Evolutionary conservation across 2,888 invertebrate species (phyloP), one percentile per base, ranked within the genome.

Genomic region (Theretra japonica): DNA sequence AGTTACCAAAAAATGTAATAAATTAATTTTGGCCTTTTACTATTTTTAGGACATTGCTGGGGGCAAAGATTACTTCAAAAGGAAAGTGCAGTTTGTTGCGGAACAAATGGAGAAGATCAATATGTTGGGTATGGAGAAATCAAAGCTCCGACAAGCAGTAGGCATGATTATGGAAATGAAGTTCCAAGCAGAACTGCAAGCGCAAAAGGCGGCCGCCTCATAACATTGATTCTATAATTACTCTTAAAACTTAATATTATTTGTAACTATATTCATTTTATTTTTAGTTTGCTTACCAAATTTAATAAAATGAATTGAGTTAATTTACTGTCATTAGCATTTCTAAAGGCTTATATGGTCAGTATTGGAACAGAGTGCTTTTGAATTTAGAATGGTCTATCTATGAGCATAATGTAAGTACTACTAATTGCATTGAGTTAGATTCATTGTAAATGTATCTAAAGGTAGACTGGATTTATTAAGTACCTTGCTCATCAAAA

Each of bases 51-150:
- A 96, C 82, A 95, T 97, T 74, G 96, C 96, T 28, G 96, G 97
- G 73, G 98, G 98, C 0, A 97, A 97, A 88, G 98, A 98, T 82
- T 99, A 99, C 86, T 99, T 99, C 87, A 97, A 97, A 87, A 95
- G 99, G 70, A 98, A 98, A 94, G 97, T 98, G 0, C 96, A 97
- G 76, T 99, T 97, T 94, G 97, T 99, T 0, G 97, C 97, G 0
- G 97, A 98, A 85, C 99, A 99, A 94, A 98, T 99, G 95, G 98
- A 98, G 85, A 98, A 98, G 93, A 97, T 99, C 72, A 98, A 98
- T 90, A 92, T 95, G 53, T 91, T 98, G 75, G 97, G 97, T 3
- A 92, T 96, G 70, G 98, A 99, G 85, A 99, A 99, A 88, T 96
- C 96, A 74, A 97, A 96, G 89, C 96, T 97, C 75, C 95, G 97